Evolutionary conservation across 1,140 invertebrate species (phyloP).

Genomic region (Stegodyphus mimosarum): DNA sequence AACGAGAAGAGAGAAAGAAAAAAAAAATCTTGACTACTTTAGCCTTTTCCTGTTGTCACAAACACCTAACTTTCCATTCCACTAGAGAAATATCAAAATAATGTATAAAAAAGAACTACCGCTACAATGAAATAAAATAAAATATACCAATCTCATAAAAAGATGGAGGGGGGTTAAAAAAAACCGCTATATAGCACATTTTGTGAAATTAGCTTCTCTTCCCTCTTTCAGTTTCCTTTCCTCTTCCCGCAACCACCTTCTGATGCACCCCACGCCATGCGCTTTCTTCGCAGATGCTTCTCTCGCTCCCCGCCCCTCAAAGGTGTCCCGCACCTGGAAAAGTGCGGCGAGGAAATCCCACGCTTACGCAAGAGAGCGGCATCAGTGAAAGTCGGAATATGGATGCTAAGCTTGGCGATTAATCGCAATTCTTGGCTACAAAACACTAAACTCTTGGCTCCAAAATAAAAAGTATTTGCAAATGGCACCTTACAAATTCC

Average conservation of each 20-base stretch:
- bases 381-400: conserved; percentile 43
- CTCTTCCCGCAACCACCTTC: conserved; percentile 57
- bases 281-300: conserved; percentile 34
- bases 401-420: background rate
- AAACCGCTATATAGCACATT: conserved; percentile 47
- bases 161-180: background rate
- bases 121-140: conserved; percentile 22
- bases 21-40: conserved; percentile 29
- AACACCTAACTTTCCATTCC: conserved; percentile 58
- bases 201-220: conserved; percentile 47
- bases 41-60: conserved; percentile 55
- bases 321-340: conserved; percentile 34
- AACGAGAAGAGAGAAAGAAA: background rate
- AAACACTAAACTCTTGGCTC: too few species aligned
- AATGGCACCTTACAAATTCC: too few species aligned
- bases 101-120: conserved; percentile 30
- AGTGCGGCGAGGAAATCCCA: conserved; percentile 51
- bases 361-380: conserved; percentile 34
- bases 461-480: too few species aligned
- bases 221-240: conserved; percentile 23
- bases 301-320: conserved; percentile 11
- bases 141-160: background rate
- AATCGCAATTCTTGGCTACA: background rate
- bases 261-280: conserved; percentile 31
- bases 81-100: background rate